Conservation (phyloP, 1,140 invertebrate genomes). For the Zaprionus capensis region DNA sequence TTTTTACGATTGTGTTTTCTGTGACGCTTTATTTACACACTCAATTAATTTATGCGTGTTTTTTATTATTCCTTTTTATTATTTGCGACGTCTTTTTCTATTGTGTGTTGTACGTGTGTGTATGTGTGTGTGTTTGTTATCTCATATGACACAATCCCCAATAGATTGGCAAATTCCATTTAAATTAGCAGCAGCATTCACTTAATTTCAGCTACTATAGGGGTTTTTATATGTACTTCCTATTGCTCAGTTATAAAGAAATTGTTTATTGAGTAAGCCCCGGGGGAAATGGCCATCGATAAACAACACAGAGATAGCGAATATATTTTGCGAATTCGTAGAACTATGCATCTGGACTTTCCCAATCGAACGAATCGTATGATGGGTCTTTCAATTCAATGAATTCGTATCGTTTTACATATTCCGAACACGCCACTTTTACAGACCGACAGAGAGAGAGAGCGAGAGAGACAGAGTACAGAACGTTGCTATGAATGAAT, state of each 20-base stretch:
- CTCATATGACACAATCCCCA: slow-evolving; percentile 33
- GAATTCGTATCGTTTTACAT: slow-evolving; percentile 66
- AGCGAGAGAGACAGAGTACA: slow-evolving; percentile 2
- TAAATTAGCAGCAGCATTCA: slow-evolving; percentile 29
- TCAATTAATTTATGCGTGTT: slow-evolving; percentile 57
- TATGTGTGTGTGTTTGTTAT: slow-evolving; percentile 30
- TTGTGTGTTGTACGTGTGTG: slow-evolving; percentile 35
- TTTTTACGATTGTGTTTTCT: slow-evolving; percentile 33
- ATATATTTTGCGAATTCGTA: slow-evolving; percentile 29
- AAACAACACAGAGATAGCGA: slow-evolving; percentile 27
- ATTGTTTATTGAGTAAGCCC: not conserved
- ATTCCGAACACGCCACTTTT: slow-evolving; percentile 53
- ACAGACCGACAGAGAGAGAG: slow-evolving; percentile 16
- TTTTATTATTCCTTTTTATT: slow-evolving; percentile 29
- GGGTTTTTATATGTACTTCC: slow-evolving; percentile 11
- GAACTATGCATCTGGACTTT: slow-evolving; percentile 20
- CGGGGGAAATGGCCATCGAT: not conserved
- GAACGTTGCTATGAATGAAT: not conserved
- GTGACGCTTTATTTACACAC: slow-evolving; percentile 65
- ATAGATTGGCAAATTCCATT: slow-evolving; percentile 38
- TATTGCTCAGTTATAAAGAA: slow-evolving; percentile 7
- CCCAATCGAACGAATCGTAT: slow-evolving; percentile 11
- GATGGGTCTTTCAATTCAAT: slow-evolving; percentile 51
- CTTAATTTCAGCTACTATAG: slow-evolving; percentile 31
- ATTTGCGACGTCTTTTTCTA: slow-evolving; percentile 25